Evolutionary conservation across 2,797 vertebrate genomes (phyloP), one percentile per base, ranked within the genome.

Genomic region (Typhlichthys eigenmanni): DNA sequence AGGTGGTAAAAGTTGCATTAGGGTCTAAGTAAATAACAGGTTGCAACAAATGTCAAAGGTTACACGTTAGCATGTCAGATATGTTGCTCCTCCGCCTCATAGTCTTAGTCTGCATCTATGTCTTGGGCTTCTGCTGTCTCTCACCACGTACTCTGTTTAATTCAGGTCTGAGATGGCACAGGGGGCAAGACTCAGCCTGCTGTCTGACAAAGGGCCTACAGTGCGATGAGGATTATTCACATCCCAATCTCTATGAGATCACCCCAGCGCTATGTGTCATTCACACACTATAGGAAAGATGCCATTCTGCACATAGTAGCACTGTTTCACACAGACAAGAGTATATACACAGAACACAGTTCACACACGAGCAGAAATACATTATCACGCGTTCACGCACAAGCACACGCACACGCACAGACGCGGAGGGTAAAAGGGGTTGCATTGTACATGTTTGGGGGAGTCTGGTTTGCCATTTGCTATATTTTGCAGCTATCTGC

Each of bases 241-340:
- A 84, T 83, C 85, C 73, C 74, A 6, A 13, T 83, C 90, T 91
- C 85, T 48, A 89, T 94, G 92, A 94, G 81, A 89, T 94, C 93
- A 94, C 64, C 86, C 63, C 80, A 52, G 71, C 79, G 83, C 85
- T 91, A 93, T 92, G 92, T 83, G 81, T 87, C 71, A 46, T 79
- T 79, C 78, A 87, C 84, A 90, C 72, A 77, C 76, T 29, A 84
- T 72, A 70, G 84, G 73, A 83, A 81, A 80, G 81, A 90, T 88
- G 80, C 81, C 78, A 69, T 84, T 87, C 74, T 86, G 74, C 70
- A 66, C 84, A 79, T 71, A 66, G 81, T 87, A 66, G 73, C 65
- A 6, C 63, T 66, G 69, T 70, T 75, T 81, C 19, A 74, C 67
- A 67, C 81, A 87, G 79, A 85, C 78, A 66, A 67, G 72, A 62